These are phyloP conservation scores for Trachythela sp. DNA, from an alignment of 64 coral and sea anemone species.

Conservation along the genomic window DNA sequence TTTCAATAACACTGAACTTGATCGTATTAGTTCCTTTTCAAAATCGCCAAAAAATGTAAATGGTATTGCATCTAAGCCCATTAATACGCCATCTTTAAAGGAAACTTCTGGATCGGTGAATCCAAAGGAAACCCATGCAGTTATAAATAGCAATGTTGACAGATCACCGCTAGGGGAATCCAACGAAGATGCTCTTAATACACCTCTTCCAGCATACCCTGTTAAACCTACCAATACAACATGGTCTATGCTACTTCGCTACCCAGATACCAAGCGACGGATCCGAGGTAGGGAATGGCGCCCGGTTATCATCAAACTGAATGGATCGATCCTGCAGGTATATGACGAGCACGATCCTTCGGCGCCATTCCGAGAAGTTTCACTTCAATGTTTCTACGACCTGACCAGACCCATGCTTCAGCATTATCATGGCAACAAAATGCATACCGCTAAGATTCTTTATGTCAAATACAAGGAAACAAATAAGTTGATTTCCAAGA, in stretches of 20 bases:
- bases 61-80: not conserved
- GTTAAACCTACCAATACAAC: constrained; percentile 43
- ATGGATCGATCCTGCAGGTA: constrained; percentile 76
- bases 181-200: not conserved
- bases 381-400: constrained; percentile 84
- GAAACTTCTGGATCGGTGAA: not conserved
- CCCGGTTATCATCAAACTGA: constrained; percentile 77
- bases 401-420: constrained; percentile 59
- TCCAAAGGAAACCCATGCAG: not conserved
- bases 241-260: constrained; percentile 84
- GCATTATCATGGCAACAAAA: constrained; percentile 58
- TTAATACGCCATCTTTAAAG: not conserved
- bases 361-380: constrained; percentile 89
- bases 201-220: not conserved
- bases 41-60: not conserved
- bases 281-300: constrained; percentile 81
- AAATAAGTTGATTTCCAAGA: constrained; percentile 54
- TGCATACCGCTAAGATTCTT: constrained; percentile 76
- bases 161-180: not conserved
- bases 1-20: not conserved
- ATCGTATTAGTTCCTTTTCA: not conserved
- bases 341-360: constrained; percentile 93
- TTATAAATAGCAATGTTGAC: not conserved
- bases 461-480: constrained; percentile 91
- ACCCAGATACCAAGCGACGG: constrained; percentile 82